These are phyloP conservation scores for Elaphurus davidianus DNA, from an alignment of 2,113 vertebrate species.

Conservation along the genomic window DNA sequence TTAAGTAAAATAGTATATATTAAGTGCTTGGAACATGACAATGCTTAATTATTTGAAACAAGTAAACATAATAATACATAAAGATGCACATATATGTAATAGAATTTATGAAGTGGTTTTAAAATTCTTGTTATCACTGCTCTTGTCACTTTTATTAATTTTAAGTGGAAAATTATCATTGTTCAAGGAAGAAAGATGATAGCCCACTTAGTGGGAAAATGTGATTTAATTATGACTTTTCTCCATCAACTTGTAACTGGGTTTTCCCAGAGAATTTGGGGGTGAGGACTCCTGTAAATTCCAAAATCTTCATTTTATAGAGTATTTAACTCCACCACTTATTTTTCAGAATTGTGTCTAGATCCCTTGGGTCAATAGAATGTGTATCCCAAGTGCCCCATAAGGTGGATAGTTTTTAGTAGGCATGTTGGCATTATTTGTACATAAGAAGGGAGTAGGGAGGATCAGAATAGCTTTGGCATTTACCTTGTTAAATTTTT, in stretches of 20 bases:
- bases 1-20: not conserved
- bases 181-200: not conserved
- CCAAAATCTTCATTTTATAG: constrained; percentile 49
- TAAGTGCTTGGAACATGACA: not conserved
- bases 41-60: not conserved
- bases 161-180: not conserved
- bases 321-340: constrained; percentile 32
- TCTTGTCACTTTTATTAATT: not conserved
- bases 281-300: constrained; percentile 1
- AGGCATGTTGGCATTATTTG: constrained; percentile 51
- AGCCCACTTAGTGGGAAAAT: not conserved
- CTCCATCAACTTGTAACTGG: not conserved
- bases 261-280: constrained; percentile 41
- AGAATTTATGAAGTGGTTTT: not conserved
- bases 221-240: not conserved
- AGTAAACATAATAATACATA: not conserved
- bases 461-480: constrained; percentile 50
- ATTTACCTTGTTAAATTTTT: constrained; percentile 40
- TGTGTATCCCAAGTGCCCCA: constrained; percentile 33
- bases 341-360: constrained; percentile 51
- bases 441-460: constrained; percentile 34
- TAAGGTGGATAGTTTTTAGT: constrained; percentile 43
- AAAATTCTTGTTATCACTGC: not conserved
- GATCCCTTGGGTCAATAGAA: constrained; percentile 10
- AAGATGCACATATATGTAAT: not conserved